Base-by-base conservation (phyloP, 2,888 invertebrate genomes). In the Lasioglossum morio region DNA sequence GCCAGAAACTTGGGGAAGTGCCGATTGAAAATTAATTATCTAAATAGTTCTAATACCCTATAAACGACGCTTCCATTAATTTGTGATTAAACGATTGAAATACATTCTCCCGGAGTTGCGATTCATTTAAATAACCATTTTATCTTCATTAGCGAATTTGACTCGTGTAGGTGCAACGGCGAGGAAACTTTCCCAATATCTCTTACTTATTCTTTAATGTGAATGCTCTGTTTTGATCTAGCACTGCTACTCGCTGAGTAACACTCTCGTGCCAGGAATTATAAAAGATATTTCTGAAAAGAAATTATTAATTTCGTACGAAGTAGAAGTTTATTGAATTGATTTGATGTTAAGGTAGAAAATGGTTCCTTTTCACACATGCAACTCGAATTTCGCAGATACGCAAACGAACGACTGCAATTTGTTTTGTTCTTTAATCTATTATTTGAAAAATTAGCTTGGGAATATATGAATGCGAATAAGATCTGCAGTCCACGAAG, bases 11-110 rank as follows among this genome's bases (percentile, higher is more conserved):
- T 37, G 1, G 34, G 19, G 12, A 40, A 82, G 34, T 70, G 16
- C 23, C 14, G 46, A 82, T 60, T 30, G 48, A 70, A 81, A 82
- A 80, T 81, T 70, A 82, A 82, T 72, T 8, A 46, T 16, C 14
- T 16, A 69, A 19, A 72, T 72, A 69, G 16, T 72, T 40, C 34
- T 40, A 60, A 70, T 57, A n/a, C 19, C 23, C 16, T 70, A 16
- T 43, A 46, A 37, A 78, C 27, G 46, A 40, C 23, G 27, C 16
- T 30, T 74, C 60, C 27, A 82, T 74, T 27, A 72, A 23, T 79
- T 82, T 66, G 19, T 30, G 37, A 74, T 30, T 75, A 81, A 76
- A 40, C n/a, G 34, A 34, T 30, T 60, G 19, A 72, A 75, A 81
- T 72, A 63, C 40, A 16, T 34, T 72, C 72, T 30, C 14, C 43